phyloP scores from a whole-genome alignment of 2,113 vertebrate genomes.

The Tupaia chinensis region DNA sequence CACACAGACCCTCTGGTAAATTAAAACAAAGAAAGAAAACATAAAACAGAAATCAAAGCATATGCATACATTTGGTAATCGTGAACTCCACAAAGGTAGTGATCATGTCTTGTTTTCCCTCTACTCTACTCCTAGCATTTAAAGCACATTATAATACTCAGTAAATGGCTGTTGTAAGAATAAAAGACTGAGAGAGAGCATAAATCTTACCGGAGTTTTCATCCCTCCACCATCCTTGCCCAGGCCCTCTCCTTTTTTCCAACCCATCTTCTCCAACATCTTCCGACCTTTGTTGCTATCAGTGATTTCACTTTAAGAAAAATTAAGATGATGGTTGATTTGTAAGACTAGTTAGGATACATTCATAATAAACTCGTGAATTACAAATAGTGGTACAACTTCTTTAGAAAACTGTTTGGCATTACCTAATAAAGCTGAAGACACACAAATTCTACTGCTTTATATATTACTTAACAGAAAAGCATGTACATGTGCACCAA shows the following conservation, averaged over 20 bases:
- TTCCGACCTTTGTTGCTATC: conserved; percentile 96
- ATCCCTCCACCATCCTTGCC: conserved; percentile 95
- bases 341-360: conserved; percentile 24
- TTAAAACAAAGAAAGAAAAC: neutral
- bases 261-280: conserved; percentile 99
- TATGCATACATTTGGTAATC: neutral
- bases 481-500: neutral
- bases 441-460: neutral
- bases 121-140: neutral
- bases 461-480: neutral
- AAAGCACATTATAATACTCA: neutral
- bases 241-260: conserved; percentile 97
- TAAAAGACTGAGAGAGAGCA: neutral
- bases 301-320: conserved; percentile 94
- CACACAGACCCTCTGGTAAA: too few species aligned
- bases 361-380: conserved; percentile 48
- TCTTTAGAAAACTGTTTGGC: conserved; percentile 11
- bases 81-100: neutral
- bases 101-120: neutral
- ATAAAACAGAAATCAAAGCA: neutral
- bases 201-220: conserved; percentile 92
- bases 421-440: conserved; percentile 18
- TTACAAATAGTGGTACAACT: neutral
- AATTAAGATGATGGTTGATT: conserved; percentile 58
- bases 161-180: neutral